Conservation (phyloP, 2,797 vertebrate species). For the Premnoplex brunnescens region DNA sequence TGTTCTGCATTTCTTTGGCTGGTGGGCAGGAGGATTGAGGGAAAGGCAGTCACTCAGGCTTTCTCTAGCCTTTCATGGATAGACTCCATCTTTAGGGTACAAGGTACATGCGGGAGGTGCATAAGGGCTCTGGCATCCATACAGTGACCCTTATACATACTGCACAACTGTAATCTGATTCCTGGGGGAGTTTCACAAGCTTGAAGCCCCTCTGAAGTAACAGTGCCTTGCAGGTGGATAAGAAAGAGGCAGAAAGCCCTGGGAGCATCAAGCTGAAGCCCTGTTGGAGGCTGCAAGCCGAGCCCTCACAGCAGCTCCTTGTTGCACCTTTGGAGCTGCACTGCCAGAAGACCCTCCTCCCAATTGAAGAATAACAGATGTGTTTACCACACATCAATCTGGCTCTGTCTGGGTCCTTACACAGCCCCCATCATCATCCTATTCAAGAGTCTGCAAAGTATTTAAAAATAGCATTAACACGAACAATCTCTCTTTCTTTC, state of each 20-base stretch:
- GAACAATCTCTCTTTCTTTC: slow-evolving; percentile 68
- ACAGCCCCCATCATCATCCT: slow-evolving; percentile 51
- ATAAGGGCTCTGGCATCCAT: neutral
- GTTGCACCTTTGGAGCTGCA: neutral
- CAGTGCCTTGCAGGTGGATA: neutral
- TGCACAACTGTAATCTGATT: neutral
- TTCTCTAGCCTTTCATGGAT: neutral
- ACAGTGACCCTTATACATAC: rapidly evolving
- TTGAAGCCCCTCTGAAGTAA: neutral
- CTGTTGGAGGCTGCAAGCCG: rapidly evolving
- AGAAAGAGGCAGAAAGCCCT: neutral
- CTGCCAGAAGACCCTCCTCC: neutral
- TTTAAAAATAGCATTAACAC: slow-evolving; percentile 71
- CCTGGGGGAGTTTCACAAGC: neutral
- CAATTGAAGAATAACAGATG: slow-evolving; percentile 34
- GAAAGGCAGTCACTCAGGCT: neutral
- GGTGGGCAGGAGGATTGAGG: neutral
- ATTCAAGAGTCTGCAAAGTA: slow-evolving; percentile 57
- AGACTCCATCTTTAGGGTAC: neutral
- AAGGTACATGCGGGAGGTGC: neutral
- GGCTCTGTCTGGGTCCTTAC: slow-evolving; percentile 52
- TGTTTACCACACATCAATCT: slow-evolving; percentile 45
- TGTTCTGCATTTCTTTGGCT: neutral
- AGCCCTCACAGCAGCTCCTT: neutral
- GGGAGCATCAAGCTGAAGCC: neutral